Evolutionary conservation across 2,797 vertebrate genomes (phyloP), one percentile per base, ranked within the genome.

Genomic region (Leptoclinus maculatus): DNA sequence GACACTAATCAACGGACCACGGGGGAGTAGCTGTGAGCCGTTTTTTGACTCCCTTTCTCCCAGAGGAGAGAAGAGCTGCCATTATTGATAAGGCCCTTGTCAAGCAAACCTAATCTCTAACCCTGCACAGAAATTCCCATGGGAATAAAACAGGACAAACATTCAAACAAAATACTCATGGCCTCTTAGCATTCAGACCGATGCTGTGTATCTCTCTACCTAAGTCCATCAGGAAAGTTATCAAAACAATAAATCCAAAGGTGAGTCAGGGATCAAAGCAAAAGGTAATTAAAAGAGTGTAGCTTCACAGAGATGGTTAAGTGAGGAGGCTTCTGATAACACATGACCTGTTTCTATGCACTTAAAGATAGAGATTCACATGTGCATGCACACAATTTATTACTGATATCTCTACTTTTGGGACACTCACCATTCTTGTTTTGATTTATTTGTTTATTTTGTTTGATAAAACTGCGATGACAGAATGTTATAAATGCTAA

Each of bases 61-160:
- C 47, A 72, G 16, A 72, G 25, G 56, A 75, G 71, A 10, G 21
- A 23, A 56, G 10, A 72, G 54, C 43, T 82, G 54, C 23, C 29
- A 65, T 63, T 65, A 17, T 71, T 74, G 29, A 54, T 38, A 36
- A 65, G 45, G 49, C 17, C 21, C 10, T 19, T 47, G 63, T 74
- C 27, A 51, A 59, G 53, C 58, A 64, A 76, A 66, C 56, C 39
- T 67, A 57, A 87, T 82, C 80, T 74, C 41, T 62, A 54, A 65
- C 66, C 47, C 63, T 43, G 43, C 47, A 71, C 43, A 60, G 25
- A 41, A 43, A 76, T 73, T 87, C 80, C 80, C 72, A 49, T 38
- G 78, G 67, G 86, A 89, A 83, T 73, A 65, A 80, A 63, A 76
- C 23, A 66, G 59, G 12, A 47, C 25, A 82, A 80, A 79, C 66